phyloP scores from a whole-genome alignment of 1,140 invertebrate genomes.

The Thereuonema tuberculata region DNA sequence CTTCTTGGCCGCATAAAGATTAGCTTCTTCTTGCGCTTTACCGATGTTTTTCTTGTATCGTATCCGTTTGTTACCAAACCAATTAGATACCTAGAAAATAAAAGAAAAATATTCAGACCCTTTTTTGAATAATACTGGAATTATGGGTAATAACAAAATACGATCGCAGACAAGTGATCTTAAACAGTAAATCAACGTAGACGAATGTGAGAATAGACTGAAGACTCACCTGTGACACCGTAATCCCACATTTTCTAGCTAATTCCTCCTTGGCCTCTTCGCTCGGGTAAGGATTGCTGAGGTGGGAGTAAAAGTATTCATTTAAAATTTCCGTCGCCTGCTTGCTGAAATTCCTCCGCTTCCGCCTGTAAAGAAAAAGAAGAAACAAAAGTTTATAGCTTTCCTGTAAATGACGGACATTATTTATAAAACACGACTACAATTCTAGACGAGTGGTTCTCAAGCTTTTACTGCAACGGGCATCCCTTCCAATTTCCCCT shows the following conservation, averaged over 20 bases:
- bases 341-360: slow-evolving; percentile 98
- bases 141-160: too few species aligned
- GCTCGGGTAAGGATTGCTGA: slow-evolving; percentile 98
- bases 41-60: slow-evolving; percentile 99
- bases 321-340: slow-evolving; percentile 99
- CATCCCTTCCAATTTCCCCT: too few species aligned
- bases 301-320: slow-evolving; percentile 99
- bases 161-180: background rate
- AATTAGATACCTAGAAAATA: slow-evolving; percentile 72
- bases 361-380: slow-evolving; percentile 50
- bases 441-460: too few species aligned
- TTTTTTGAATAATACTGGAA: background rate
- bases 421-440: too few species aligned
- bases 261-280: slow-evolving; percentile 99
- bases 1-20: slow-evolving; percentile 98
- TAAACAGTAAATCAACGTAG: background rate
- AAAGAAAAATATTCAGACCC: slow-evolving; percentile 1
- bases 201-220: too few species aligned
- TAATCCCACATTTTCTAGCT: slow-evolving; percentile 98
- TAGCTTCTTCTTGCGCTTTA: slow-evolving; percentile 99
- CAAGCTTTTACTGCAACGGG: too few species aligned
- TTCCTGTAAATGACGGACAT: too few species aligned
- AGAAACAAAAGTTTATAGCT: background rate
- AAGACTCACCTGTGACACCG: slow-evolving; percentile 84
- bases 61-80: slow-evolving; percentile 99